Evolutionary conservation across 1,140 invertebrate genomes (phyloP).

Genomic region (Orchestia grillus): DNA sequence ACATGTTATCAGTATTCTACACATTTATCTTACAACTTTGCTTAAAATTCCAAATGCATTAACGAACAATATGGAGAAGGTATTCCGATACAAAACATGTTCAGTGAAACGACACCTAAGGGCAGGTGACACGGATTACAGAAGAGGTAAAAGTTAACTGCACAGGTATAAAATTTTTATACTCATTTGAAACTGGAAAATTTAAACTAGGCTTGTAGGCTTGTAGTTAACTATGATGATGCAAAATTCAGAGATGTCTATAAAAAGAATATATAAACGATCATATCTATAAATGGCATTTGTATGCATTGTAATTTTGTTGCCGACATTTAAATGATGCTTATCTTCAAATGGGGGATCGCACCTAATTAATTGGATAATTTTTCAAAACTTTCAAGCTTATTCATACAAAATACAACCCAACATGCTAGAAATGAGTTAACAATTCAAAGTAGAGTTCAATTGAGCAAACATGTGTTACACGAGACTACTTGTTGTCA

Average conservation of each 20-base stretch:
- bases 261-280: neutral
- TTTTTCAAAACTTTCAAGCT: neutral
- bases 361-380: neutral
- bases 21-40: neutral
- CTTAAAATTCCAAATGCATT: neutral
- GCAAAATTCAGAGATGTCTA: neutral
- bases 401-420: neutral
- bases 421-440: neutral
- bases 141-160: neutral
- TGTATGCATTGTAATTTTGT: neutral
- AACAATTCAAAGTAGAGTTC: neutral
- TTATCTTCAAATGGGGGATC: neutral
- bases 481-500: neutral
- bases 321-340: neutral
- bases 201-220: neutral
- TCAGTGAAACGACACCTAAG: neutral
- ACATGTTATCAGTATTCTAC: constrained; percentile 2
- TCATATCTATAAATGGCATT: neutral
- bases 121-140: neutral
- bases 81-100: neutral
- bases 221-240: too few relatives aligned
- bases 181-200: neutral
- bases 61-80: neutral
- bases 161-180: neutral
- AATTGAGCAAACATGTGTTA: neutral